A percentile compares a stretch with the other conserved stretches of the same genome.
Evolutionary conservation across 2,113 vertebrate species (phyloP).

Genomic region (Microtus montanus): DNA sequence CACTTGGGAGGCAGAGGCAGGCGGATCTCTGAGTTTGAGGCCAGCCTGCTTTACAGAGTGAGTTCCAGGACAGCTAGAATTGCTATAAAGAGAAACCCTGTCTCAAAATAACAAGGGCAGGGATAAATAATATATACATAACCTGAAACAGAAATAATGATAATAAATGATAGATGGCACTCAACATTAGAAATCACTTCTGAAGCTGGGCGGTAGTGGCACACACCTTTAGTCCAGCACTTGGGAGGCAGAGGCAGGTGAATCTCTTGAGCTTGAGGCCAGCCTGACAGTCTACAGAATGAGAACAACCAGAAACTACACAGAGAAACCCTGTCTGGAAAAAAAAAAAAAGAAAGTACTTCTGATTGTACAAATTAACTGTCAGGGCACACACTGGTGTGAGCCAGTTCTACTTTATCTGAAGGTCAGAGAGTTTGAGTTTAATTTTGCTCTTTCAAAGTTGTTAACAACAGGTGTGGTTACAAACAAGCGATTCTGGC

Average conservation of each 20-base stretch:
- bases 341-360: not conserved
- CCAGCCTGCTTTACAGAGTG: too few species aligned
- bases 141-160: not conserved
- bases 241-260: not conserved
- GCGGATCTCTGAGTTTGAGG: too few species aligned
- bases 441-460: too few species aligned
- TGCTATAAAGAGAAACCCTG: too few species aligned
- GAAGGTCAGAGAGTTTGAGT: too few species aligned
- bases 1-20: too few species aligned
- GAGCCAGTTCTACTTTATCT: too few species aligned
- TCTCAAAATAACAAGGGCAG: too few species aligned
- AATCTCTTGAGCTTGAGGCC: not conserved
- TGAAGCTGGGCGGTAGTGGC: not conserved
- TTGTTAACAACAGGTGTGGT: too few species aligned
- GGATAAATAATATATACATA: not conserved
- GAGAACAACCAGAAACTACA: not conserved
- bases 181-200: not conserved
- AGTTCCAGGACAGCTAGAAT: too few species aligned
- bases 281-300: not conserved
- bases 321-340: not conserved
- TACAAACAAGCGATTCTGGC: too few species aligned
- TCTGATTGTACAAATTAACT: conserved; percentile 18
- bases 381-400: too few species aligned
- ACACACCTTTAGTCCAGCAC: not conserved
- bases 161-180: conserved; percentile 3